Evolutionary conservation across 2,113 vertebrate genomes (phyloP).

Genomic region (Pteropus alecto): DNA sequence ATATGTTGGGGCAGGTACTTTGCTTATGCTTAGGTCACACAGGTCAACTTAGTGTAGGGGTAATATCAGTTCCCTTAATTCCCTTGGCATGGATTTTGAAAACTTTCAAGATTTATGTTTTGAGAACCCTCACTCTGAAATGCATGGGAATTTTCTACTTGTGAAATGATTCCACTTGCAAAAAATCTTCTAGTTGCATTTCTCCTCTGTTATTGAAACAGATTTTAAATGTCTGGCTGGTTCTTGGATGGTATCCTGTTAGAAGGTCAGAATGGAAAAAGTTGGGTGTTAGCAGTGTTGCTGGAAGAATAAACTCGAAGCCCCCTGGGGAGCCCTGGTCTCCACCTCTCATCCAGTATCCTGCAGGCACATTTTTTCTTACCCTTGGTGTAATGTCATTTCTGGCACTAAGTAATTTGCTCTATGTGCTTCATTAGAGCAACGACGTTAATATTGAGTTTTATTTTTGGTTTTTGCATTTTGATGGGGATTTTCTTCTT

Average conservation of each 20-base stretch:
- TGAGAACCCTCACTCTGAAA: not conserved
- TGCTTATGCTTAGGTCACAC: not conserved
- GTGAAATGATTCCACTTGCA: not conserved
- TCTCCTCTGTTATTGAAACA: constrained; percentile 16
- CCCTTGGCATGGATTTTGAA: not conserved
- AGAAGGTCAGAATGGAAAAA: not conserved
- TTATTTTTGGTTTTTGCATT: not conserved
- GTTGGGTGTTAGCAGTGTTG: not conserved
- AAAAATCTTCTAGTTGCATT: not conserved
- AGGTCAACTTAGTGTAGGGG: not conserved
- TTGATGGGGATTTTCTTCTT: not conserved
- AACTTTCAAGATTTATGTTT: not conserved
- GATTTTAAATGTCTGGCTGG: not conserved
- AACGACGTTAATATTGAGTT: not conserved
- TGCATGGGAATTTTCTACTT: not conserved
- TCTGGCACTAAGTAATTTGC: not conserved
- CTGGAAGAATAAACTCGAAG: not conserved
- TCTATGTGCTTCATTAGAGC: not conserved
- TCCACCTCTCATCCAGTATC: not conserved
- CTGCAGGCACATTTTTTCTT: not conserved
- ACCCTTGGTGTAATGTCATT: not conserved
- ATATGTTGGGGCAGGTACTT: not conserved
- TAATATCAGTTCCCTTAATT: not conserved
- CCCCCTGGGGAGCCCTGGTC: not conserved
- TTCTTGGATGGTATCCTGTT: not conserved